Conservation (phyloP, 2,113 vertebrate species). For the Cyanistes caeruleus region DNA sequence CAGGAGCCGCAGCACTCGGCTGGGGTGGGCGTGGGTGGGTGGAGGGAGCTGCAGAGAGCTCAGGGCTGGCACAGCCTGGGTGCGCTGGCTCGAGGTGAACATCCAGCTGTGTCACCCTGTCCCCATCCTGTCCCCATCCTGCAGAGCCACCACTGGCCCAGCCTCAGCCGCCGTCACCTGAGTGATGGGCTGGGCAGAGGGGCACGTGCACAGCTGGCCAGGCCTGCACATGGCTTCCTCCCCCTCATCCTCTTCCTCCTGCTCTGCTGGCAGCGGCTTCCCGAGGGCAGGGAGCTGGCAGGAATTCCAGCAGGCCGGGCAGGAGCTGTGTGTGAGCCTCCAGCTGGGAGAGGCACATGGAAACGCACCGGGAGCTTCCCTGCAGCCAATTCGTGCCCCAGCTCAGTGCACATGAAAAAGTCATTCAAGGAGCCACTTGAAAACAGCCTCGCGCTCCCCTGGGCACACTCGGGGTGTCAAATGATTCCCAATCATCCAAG, state of each 20-base stretch:
- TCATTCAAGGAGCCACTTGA: constrained; percentile 24
- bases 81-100: not conserved
- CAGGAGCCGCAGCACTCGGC: rapidly evolving
- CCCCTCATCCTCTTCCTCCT: not conserved
- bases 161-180: not conserved
- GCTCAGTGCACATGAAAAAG: constrained; percentile 6
- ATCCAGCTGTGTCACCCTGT: not conserved
- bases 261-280: not conserved
- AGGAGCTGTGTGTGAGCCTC: not conserved
- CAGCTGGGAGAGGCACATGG: not conserved
- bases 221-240: not conserved
- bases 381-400: not conserved
- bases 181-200: not conserved
- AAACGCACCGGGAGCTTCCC: not conserved
- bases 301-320: not conserved
- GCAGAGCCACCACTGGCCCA: not conserved
- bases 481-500: not conserved
- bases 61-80: not conserved
- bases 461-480: not conserved
- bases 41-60: not conserved
- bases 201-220: not conserved
- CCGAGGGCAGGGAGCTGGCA: not conserved
- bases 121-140: not conserved
- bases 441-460: not conserved
- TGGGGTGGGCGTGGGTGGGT: not conserved